Evolutionary conservation across 2,888 invertebrate genomes (phyloP).

Genomic region (Synanthedon vespiformis): DNA sequence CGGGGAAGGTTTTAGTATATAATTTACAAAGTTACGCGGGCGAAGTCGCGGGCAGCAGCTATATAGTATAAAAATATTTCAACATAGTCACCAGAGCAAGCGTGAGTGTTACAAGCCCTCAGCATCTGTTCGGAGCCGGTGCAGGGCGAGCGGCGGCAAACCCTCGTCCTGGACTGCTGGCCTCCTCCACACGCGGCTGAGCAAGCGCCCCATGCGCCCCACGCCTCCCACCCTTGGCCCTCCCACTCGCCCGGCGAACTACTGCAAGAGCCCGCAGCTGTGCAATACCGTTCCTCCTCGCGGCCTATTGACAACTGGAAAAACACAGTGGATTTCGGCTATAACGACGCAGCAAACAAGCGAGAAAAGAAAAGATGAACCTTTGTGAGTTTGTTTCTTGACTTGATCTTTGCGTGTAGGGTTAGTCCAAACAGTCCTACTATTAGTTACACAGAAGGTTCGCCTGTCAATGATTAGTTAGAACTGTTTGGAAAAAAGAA

Average conservation of each 20-base stretch:
- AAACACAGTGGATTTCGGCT: not conserved
- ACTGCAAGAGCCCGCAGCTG: conserved; percentile 75
- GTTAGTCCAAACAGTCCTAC: too few species aligned
- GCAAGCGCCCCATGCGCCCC: conserved; percentile 40
- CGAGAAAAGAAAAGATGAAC: too few species aligned
- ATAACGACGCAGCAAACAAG: too few species aligned
- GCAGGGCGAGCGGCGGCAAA: conserved; percentile 65
- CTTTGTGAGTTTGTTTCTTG: too few species aligned
- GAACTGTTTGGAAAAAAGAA: too few species aligned
- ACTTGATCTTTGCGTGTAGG: too few species aligned
- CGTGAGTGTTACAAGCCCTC: conserved; percentile 79
- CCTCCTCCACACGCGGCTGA: conserved; percentile 61
- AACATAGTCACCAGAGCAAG: conserved; percentile 69
- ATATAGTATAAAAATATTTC: too few species aligned
- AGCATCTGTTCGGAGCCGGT: conserved; percentile 72
- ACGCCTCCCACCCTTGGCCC: conserved; percentile 15
- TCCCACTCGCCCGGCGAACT: conserved; percentile 25
- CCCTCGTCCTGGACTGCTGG: conserved; percentile 73
- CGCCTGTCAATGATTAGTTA: too few species aligned
- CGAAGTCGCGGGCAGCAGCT: too few species aligned
- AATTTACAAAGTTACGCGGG: too few species aligned
- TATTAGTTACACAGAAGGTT: too few species aligned
- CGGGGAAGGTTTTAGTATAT: too few species aligned
- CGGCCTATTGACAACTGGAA: conserved; percentile 75
- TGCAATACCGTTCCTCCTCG: conserved; percentile 85